Conservation (phyloP, 2,888 invertebrate genomes). For the Parnassius mnemosyne region DNA sequence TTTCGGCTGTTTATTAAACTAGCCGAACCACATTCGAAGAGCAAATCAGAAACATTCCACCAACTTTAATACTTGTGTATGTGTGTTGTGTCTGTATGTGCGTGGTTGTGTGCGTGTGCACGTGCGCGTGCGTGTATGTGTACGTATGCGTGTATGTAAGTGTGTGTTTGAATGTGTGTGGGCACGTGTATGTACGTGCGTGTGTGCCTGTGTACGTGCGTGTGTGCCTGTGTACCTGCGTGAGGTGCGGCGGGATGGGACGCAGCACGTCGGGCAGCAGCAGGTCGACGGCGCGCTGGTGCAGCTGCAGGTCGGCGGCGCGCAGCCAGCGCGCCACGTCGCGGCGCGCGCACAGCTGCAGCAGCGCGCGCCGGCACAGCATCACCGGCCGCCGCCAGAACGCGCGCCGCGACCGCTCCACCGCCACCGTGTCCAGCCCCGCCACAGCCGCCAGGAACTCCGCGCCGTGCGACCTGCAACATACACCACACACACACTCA, state of each 20-base stretch:
- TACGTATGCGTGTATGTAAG: constrained; percentile 60
- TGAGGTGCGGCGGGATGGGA: constrained; percentile 95
- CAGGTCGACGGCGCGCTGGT: constrained; percentile 97
- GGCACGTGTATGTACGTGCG: neutral
- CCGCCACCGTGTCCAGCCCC: constrained; percentile 92
- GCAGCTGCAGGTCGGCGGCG: constrained; percentile 93
- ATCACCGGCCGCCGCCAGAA: constrained; percentile 94
- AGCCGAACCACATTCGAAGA: no score
- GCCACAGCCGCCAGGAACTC: constrained; percentile 95
- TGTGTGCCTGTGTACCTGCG: constrained; percentile 85
- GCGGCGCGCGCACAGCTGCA: constrained; percentile 77
- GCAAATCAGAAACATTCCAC: neutral
- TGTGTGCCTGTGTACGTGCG: constrained; percentile 73
- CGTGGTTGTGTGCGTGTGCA: constrained; percentile 7
- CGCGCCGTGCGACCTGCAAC: constrained; percentile 92
- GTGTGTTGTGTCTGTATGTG: constrained; percentile 55
- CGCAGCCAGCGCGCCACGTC: constrained; percentile 90
- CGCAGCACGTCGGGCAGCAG: constrained; percentile 97
- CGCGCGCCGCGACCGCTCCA: constrained; percentile 94
- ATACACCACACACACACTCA: neutral
- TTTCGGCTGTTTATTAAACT: no score
- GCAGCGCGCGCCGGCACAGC: constrained; percentile 95
- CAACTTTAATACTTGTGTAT: constrained; percentile 8
- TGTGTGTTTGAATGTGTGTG: constrained; percentile 16
- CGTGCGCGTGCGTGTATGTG: constrained; percentile 54